Percentiles rank a stretch among this genome's conserved stretches.
phyloP scores from a whole-genome alignment of 2,797 vertebrate genomes.

The Acipenser ruthenus region DNA sequence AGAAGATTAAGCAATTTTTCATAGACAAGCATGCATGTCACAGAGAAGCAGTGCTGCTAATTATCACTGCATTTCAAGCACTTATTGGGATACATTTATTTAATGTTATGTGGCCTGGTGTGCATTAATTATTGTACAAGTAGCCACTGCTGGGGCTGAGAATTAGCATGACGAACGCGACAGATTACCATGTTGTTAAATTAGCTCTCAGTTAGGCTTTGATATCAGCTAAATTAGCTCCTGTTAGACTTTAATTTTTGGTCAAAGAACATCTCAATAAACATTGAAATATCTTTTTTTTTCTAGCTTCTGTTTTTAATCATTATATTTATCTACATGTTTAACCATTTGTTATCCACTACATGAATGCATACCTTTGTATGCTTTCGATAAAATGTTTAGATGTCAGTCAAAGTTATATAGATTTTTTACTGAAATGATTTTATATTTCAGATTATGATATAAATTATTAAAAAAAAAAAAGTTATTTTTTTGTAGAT shows the following conservation, averaged over 20 bases:
- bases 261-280: slow-evolving; percentile 8
- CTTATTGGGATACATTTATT: slow-evolving; percentile 41
- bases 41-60: slow-evolving; percentile 40
- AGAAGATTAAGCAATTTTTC: slow-evolving; percentile 38
- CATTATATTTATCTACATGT: no score
- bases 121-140: slow-evolving; percentile 42
- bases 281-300: neutral
- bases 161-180: slow-evolving; percentile 41
- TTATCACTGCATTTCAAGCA: slow-evolving; percentile 38
- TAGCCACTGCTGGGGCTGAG: slow-evolving; percentile 33
- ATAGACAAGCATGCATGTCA: slow-evolving; percentile 35
- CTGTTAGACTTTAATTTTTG: slow-evolving; percentile 26
- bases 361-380: no score
- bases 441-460: no score
- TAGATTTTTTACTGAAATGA: no score
- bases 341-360: no score
- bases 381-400: no score
- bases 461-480: no score
- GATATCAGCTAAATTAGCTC: slow-evolving; percentile 31
- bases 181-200: slow-evolving; percentile 36
- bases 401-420: no score
- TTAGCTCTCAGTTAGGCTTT: slow-evolving; percentile 27
- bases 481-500: no score
- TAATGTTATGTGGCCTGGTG: slow-evolving; percentile 34
- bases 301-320: no score